Evolutionary conservation across 2,797 vertebrate species (phyloP).

Genomic region (Rhinatrema bivittatum): DNA sequence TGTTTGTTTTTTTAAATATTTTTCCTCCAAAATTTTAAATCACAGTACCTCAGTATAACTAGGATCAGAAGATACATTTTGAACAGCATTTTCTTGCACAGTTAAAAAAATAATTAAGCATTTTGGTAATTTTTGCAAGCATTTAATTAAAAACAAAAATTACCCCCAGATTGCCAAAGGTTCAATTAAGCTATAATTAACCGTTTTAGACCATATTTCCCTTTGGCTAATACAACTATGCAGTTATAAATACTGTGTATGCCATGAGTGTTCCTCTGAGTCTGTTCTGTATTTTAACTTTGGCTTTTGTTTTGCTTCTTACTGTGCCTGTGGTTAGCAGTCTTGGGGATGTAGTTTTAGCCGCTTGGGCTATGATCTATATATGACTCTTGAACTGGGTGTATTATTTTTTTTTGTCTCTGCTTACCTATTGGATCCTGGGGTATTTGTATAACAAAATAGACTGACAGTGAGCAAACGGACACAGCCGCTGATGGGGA

Average conservation of each 20-base stretch:
- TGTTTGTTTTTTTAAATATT: background rate
- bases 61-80: background rate
- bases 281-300: slow-evolving; percentile 63
- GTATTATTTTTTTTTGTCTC: slow-evolving; percentile 72
- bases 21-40: slow-evolving; percentile 20
- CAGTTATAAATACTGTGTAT: slow-evolving; percentile 42
- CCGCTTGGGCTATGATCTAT: background rate
- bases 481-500: slow-evolving; percentile 90
- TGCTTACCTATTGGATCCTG: slow-evolving; percentile 65
- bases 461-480: slow-evolving; percentile 96
- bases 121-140: background rate
- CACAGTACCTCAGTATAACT: background rate
- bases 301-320: slow-evolving; percentile 52
- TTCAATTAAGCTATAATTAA: slow-evolving; percentile 10
- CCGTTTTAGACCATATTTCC: slow-evolving; percentile 12
- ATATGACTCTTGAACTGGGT: slow-evolving; percentile 57
- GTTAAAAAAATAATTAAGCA: too few relatives aligned
- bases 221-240: slow-evolving; percentile 32
- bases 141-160: too few relatives aligned
- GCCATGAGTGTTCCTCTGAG: slow-evolving; percentile 80
- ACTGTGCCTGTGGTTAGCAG: slow-evolving; percentile 37
- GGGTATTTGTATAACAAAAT: slow-evolving; percentile 48
- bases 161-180: slow-evolving; percentile 35
- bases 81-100: background rate
- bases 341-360: slow-evolving; percentile 29